Base-by-base conservation (phyloP, 2,888 invertebrate genomes). In the Drosophila mimica region DNA sequence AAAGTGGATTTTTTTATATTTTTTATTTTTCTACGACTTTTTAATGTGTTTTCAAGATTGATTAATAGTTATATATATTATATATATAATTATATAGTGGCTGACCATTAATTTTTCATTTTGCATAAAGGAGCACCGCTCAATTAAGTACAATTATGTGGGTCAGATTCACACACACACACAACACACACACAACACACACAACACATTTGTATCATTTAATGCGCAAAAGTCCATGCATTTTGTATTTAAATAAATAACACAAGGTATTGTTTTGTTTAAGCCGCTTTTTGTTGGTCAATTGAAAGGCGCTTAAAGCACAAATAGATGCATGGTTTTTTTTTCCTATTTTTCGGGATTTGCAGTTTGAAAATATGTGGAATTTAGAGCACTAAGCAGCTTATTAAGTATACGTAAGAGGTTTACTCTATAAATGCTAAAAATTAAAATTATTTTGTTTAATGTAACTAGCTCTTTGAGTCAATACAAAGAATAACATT, bases 31-130 rank as follows among this genome's bases (percentile, higher is more conserved):
- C 43, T 4, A 11, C 9, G n/a, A 17, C 17, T 53, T 4, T 64
- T 43, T 71, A 70, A 72, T 78, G 49, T 63, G 58, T 66, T 79
- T 66, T 8, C 34, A 49, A 43, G 30, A 87, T 89, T 85, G 88
- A 89, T 89, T 87, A 87, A 89, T 84, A 82, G 88, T 89, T 89
- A 84, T 69, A 82, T 74, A 25, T 25, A 15, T 25, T 25, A 25
- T 46, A 46, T 46, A 25, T 76, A 70, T 73, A 71, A 72, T 86
- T 61, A 66, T 62, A 53, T 64, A 70, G 76, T 73, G 64, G 59
- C 54, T 65, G 67, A 56, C 65, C 74, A 83, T 85, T 82, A 82
- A 88, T 86, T 83, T 86, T 65, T 54, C 81, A 73, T 81, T 79
- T 74, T 74, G 64, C 76, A 85, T 76, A 89, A 85, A 71, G 77